Percentiles rank a stretch among this genome's conserved stretches.
Evolutionary conservation across 2,113 vertebrate genomes (phyloP).

Genomic region (Bos indicus): DNA sequence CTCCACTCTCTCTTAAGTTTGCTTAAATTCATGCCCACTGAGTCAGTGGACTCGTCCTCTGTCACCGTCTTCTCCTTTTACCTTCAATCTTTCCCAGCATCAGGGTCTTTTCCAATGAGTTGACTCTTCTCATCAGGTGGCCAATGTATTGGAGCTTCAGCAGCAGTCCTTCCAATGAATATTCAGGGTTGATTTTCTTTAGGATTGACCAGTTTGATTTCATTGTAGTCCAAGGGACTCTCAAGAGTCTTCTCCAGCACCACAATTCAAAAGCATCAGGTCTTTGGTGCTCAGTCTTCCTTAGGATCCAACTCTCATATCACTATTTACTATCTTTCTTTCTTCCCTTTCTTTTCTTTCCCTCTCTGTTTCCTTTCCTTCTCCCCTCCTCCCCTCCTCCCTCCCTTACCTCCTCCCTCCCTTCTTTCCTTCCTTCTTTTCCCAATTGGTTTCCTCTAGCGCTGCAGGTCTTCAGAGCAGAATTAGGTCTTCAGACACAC

Average conservation of each 20-base stretch:
- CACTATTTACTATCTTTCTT: no score
- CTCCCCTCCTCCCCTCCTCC: fast-evolving
- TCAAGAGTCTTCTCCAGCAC: neutral
- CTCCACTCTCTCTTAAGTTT: neutral
- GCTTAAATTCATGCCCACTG: neutral
- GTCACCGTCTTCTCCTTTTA: fast-evolving
- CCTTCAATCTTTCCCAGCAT: neutral
- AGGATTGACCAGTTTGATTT: neutral
- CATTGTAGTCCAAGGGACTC: neutral
- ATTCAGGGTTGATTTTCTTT: neutral
- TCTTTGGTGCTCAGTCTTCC: neutral
- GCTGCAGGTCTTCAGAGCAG: neutral
- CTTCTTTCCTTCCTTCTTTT: neutral
- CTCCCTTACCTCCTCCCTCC: no score
- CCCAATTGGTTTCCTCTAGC: neutral
- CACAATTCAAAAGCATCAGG: neutral
- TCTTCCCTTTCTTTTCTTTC: neutral
- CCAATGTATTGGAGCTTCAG: neutral
- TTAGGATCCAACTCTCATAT: neutral
- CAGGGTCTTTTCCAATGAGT: neutral
- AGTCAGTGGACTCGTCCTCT: neutral
- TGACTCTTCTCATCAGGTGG: neutral
- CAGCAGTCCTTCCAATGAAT: neutral
- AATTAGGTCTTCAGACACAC: neutral
- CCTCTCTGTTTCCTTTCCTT: neutral